A percentile compares a stretch with the other conserved stretches of the same genome.
Conservation (phyloP, 2,888 invertebrate species). For the Pammene aurita region DNA sequence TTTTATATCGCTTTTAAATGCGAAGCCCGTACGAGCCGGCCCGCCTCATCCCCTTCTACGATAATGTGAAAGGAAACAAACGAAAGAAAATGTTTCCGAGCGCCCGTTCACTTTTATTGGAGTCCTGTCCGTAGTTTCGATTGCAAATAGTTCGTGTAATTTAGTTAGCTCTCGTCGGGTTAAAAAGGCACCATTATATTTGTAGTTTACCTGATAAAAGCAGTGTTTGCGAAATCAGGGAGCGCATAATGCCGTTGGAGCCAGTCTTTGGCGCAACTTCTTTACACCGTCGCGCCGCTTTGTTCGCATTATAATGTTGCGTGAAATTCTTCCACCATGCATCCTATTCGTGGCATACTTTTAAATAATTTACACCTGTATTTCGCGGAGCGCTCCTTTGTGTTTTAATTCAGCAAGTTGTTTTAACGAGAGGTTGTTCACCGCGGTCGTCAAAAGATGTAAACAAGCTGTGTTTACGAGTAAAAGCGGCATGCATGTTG, state of each 20-base stretch:
- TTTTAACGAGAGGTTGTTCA: slow-evolving; percentile 30
- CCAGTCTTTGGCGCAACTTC: slow-evolving; percentile 43
- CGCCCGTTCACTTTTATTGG: slow-evolving; percentile 77
- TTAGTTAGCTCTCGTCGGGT: slow-evolving; percentile 69
- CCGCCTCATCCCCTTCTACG: slow-evolving; percentile 74
- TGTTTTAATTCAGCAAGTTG: slow-evolving; percentile 38
- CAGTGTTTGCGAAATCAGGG: slow-evolving; percentile 64
- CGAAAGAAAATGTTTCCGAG: slow-evolving; percentile 81
- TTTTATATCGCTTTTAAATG: slow-evolving; percentile 83
- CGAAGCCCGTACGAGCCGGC: slow-evolving; percentile 74
- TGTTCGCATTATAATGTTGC: slow-evolving; percentile 62
- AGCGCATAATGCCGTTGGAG: slow-evolving; percentile 61
- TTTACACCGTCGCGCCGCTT: slow-evolving; percentile 57
- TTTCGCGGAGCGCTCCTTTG: slow-evolving; percentile 26
- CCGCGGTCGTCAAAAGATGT: slow-evolving; percentile 18
- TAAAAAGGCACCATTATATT: slow-evolving; percentile 62
- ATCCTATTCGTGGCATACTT: slow-evolving; percentile 48
- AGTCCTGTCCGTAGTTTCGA: slow-evolving; percentile 75
- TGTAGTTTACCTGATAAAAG: slow-evolving; percentile 60
- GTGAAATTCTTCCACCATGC: slow-evolving; percentile 58
- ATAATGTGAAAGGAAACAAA: slow-evolving; percentile 82
- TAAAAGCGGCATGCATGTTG: background rate
- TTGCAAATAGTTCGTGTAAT: slow-evolving; percentile 81
- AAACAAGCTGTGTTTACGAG: slow-evolving; percentile 9
- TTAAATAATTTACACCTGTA: slow-evolving; percentile 38